phyloP scores from a whole-genome alignment of 2,888 invertebrate species.

The Rotaria macrura region DNA sequence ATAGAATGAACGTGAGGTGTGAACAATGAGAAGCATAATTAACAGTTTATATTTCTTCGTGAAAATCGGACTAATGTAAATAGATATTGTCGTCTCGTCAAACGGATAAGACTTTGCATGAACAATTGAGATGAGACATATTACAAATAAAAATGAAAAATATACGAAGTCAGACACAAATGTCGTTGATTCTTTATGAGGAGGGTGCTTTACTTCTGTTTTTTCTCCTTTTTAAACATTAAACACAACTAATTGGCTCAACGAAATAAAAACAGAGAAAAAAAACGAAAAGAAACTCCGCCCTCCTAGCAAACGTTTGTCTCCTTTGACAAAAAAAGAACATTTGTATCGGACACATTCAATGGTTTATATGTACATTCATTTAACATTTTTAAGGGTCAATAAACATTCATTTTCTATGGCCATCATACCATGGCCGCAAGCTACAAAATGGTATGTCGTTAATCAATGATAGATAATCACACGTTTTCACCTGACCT shows the following conservation, averaged over 20 bases:
- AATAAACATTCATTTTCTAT: neutral
- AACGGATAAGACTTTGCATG: conserved; percentile 15
- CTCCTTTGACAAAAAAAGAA: neutral
- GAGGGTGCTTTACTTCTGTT: neutral
- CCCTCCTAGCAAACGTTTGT: neutral
- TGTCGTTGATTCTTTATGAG: neutral
- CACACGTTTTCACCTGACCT: neutral
- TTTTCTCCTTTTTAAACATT: neutral
- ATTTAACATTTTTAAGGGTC: conserved; percentile 10
- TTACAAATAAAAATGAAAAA: neutral
- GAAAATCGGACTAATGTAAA: conserved; percentile 3
- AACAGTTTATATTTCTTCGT: neutral
- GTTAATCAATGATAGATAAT: conserved; percentile 12
- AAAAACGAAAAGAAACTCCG: neutral
- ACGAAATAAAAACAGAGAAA: too few species aligned
- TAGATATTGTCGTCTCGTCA: conserved; percentile 10
- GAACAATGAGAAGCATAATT: conserved; percentile 7
- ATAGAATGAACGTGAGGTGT: conserved; percentile 20
- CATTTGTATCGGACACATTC: neutral
- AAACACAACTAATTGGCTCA: neutral
- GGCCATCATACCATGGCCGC: neutral
- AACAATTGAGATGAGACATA: conserved; percentile 6
- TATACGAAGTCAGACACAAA: neutral
- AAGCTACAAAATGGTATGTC: neutral
- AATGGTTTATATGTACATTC: neutral